Evolutionary conservation across 2,888 invertebrate species (phyloP).

Genomic region (Eilema caniola): DNA sequence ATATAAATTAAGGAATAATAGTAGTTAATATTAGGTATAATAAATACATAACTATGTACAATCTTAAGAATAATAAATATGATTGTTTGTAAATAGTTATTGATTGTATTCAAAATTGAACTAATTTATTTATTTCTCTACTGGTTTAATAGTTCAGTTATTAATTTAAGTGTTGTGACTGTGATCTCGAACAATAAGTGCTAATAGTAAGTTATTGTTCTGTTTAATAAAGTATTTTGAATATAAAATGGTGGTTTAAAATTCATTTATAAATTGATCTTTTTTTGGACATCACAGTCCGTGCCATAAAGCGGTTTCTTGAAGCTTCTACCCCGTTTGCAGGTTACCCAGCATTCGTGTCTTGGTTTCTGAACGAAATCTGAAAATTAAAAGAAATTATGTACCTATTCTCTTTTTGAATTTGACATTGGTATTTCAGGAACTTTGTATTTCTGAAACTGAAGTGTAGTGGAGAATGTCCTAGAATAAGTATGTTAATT

Average conservation of each 20-base stretch:
- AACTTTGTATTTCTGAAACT: not conserved
- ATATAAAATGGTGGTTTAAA: constrained; percentile 46
- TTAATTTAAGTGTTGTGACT: constrained; percentile 55
- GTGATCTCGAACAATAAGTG: constrained; percentile 85
- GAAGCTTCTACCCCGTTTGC: constrained; percentile 80
- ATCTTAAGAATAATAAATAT: constrained; percentile 6
- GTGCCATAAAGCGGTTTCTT: constrained; percentile 71
- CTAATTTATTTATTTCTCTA: constrained; percentile 32
- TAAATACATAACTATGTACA: constrained; percentile 8
- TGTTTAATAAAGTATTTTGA: constrained; percentile 58
- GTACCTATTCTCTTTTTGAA: not conserved
- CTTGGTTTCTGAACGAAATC: constrained; percentile 78
- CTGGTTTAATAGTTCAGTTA: constrained; percentile 18
- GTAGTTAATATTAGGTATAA: too few species aligned
- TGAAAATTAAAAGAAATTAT: constrained; percentile 47
- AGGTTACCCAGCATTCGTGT: constrained; percentile 82
- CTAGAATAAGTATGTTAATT: too few species aligned
- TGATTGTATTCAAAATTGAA: constrained; percentile 36
- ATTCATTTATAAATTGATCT: constrained; percentile 38
- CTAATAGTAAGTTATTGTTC: constrained; percentile 81
- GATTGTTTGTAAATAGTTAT: constrained; percentile 31
- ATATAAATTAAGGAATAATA: too few species aligned
- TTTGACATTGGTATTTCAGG: not conserved
- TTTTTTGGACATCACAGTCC: constrained; percentile 59
- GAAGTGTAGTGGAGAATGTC: too few species aligned